Percentiles rank a stretch among this genome's conserved stretches.
Conservation (phyloP, 53 echinoderm and acorn worm genomes). For the Paelopatides confundens region DNA sequence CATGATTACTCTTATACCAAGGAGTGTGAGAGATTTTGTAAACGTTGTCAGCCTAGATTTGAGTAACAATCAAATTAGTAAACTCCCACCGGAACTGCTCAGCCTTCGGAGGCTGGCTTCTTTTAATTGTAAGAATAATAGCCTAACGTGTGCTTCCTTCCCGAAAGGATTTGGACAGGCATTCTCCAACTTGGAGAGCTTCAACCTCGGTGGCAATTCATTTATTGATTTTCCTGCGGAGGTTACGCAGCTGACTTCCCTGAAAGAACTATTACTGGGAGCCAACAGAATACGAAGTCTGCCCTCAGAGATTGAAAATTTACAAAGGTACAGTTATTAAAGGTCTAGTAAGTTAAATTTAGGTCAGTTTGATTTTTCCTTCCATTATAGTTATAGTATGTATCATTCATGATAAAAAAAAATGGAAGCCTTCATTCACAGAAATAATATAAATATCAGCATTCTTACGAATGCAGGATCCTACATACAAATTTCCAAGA, state of each 20-base stretch:
- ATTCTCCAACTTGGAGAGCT: conserved; percentile 69
- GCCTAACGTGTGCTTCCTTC: conserved; percentile 70
- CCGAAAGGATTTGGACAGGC: conserved; percentile 83
- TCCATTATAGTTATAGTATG: too few relatives aligned
- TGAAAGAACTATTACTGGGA: conserved; percentile 78
- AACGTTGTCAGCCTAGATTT: conserved; percentile 82
- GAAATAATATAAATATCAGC: too few relatives aligned
- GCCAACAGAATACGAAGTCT: conserved; percentile 83
- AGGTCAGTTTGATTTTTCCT: too few relatives aligned
- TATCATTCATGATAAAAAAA: too few relatives aligned
- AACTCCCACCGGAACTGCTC: conserved; percentile 77
- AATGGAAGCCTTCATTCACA: too few relatives aligned
- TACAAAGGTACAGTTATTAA: conserved; percentile 68
- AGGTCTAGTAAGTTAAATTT: too few relatives aligned
- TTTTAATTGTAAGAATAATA: conserved; percentile 88
- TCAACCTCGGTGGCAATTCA: conserved; percentile 90
- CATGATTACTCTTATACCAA: conserved; percentile 70
- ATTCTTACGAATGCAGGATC: too few relatives aligned
- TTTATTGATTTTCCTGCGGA: conserved; percentile 82
- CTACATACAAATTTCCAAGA: too few relatives aligned
- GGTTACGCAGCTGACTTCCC: conserved; percentile 66
- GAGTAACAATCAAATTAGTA: conserved; percentile 79
- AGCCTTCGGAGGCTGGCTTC: conserved; percentile 60
- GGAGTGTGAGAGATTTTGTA: conserved; percentile 60
- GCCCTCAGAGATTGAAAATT: conserved; percentile 72